phyloP scores from a whole-genome alignment of 2,113 vertebrate species.

The Melanerpes aurifrons region DNA sequence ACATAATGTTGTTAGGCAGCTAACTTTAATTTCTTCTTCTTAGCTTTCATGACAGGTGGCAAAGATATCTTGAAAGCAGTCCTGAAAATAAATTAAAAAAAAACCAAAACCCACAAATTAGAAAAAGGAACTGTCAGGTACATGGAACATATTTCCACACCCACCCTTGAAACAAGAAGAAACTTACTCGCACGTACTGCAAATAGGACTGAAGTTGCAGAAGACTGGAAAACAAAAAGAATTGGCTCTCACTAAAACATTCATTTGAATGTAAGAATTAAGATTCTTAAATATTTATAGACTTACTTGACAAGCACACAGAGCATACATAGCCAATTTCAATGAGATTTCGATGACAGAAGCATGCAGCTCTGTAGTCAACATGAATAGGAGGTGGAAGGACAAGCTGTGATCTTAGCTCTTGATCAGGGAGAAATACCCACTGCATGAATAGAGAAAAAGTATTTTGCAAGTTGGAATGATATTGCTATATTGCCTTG shows the following conservation, averaged over 20 bases:
- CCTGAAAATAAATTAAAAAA: slow-evolving; percentile 71
- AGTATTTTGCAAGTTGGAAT: background rate
- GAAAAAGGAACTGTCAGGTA: background rate
- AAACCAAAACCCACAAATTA: background rate
- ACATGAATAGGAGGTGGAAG: slow-evolving; percentile 91
- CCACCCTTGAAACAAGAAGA: background rate
- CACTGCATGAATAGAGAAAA: slow-evolving; percentile 77
- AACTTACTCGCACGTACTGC: slow-evolving; percentile 97
- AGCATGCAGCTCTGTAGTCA: slow-evolving; percentile 96
- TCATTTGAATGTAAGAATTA: background rate
- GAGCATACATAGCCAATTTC: slow-evolving; percentile 98
- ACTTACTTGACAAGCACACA: slow-evolving; percentile 95
- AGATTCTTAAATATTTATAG: background rate
- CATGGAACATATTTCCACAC: background rate
- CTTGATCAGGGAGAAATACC: slow-evolving; percentile 94
- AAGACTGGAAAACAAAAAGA: slow-evolving; percentile 84
- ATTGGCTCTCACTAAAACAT: background rate
- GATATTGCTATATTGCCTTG: background rate
- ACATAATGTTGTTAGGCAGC: slow-evolving; percentile 19
- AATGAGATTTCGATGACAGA: slow-evolving; percentile 97
- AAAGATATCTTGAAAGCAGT: slow-evolving; percentile 97
- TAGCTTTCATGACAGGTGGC: slow-evolving; percentile 93
- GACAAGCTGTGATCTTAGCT: slow-evolving; percentile 90
- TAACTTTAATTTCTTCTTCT: slow-evolving; percentile 94
- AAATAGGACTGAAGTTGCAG: slow-evolving; percentile 99